Evolutionary conservation across 2,797 vertebrate species (phyloP), one percentile per base, ranked within the genome.

Genomic region (Sternotherus odoratus): DNA sequence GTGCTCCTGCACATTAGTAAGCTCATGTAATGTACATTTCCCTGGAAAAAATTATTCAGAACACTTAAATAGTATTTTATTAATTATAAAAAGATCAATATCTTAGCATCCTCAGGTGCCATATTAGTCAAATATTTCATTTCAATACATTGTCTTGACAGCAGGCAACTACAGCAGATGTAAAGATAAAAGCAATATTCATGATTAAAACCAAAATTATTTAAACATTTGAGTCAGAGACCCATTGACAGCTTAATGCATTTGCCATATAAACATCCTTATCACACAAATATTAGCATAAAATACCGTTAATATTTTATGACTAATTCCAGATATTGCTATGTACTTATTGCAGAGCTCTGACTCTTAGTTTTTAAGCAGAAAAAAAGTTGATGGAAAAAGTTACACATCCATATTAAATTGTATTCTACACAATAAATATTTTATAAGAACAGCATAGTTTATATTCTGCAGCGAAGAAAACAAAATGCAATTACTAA

Each of bases 401-500:
- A 15, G 36, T 77, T 83, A 56, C 48, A 56, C 56, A 84, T 77
- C 51, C 43, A 8, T 43, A 92, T 94, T 86, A 51, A 39, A 39
- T 69, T 69, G 19, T 69, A 39, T 69, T 39, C 36, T 69, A 39
- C n/a, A 75, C 12, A 16, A 13, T 75, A 46, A 78, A 26, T 92
- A 91, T 86, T 95, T 93, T 87, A 92, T 77, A 88, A 88, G 53
- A 92, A 83, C 75, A n/a, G 30, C 8, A 83, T 6, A 87, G 57
- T 87, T 93, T 91, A 89, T 63, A 51, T 49, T 82, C 82, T 60
- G 39, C 50, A 53, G 89, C 79, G 96, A 94, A 91, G 53, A 95
- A 91, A 81, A 84, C 78, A 92, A 92, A 96, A 93, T 78, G 79
- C 87, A 96, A 97, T 95, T 90, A 94, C 87, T 91, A 53, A 79